Conservation (phyloP, 2,888 invertebrate species). For the Drosophila peninsularis region DNA sequence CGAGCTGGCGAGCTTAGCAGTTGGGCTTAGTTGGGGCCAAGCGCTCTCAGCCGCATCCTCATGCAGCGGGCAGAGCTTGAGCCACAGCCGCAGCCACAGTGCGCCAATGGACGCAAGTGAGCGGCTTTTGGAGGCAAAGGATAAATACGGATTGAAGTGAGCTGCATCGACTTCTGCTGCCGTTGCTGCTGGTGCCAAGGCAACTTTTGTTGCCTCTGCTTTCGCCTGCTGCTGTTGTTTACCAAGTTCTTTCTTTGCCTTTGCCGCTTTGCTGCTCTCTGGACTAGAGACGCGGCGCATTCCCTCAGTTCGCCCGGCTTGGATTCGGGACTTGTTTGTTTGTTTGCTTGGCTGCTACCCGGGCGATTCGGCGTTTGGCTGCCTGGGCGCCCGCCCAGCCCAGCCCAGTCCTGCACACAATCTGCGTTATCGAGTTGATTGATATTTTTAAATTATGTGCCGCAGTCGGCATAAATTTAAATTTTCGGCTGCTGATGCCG, state of each 20-base stretch:
- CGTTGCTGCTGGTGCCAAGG: slow-evolving; percentile 21
- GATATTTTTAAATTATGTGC: slow-evolving; percentile 80
- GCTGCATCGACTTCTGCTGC: slow-evolving; percentile 64
- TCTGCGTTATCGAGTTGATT: slow-evolving; percentile 79
- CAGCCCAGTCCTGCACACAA: slow-evolving; percentile 32
- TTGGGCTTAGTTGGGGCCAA: slow-evolving; percentile 38
- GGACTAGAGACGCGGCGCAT: slow-evolving; percentile 33
- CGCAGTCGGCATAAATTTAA: slow-evolving; percentile 78
- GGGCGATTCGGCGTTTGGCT: slow-evolving; percentile 17
- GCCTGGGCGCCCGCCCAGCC: not conserved
- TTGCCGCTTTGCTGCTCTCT: slow-evolving; percentile 66
- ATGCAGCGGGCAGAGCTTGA: slow-evolving; percentile 12
- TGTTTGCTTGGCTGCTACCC: slow-evolving; percentile 38
- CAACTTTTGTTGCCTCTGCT: slow-evolving; percentile 65
- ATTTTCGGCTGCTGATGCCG: slow-evolving; percentile 70
- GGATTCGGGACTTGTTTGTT: slow-evolving; percentile 58
- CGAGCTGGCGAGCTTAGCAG: slow-evolving; percentile 53
- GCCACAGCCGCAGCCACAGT: slow-evolving; percentile 15
- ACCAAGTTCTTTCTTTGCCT: slow-evolving; percentile 70
- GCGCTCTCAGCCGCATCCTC: slow-evolving; percentile 47
- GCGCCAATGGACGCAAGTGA: slow-evolving; percentile 45
- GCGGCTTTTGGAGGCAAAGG: slow-evolving; percentile 60
- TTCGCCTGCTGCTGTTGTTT: slow-evolving; percentile 62
- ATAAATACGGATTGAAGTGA: slow-evolving; percentile 78
- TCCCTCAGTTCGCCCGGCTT: slow-evolving; percentile 39